Base-by-base conservation (phyloP, 2,113 vertebrate genomes). In the Peromyscus californicus region DNA sequence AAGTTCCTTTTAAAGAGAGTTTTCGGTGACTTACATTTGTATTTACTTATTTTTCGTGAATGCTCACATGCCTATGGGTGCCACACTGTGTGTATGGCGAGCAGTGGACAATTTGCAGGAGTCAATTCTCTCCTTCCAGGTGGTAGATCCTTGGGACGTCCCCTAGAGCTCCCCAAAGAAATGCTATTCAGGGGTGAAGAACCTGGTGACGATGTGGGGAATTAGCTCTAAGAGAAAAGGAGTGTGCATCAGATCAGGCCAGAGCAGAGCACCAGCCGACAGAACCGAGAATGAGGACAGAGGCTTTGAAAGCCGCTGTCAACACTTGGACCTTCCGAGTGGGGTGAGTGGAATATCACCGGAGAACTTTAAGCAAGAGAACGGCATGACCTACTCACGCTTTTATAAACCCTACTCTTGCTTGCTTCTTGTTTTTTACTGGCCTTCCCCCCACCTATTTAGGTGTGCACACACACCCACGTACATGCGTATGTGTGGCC, bases 1-100 rank as follows among this genome's bases (percentile, higher is more conserved):
- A 69, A 93, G 45, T 10, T 92, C 72, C 61, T 51, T 95, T 80
- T 61, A 80, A 79, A 93, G 88, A 74, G n/a, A 42, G 72, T 51
- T 51, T 48, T 79, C 9, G 17, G 36, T 12, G 1, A 59, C 24
- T 59, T 82, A 13, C 79, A 82, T 82, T 59, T 82, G n/a, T 1
- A 74, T 21, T 82, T 31, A 54, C 10, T 54, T 57, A 36, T 36
- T 59, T 82, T 59, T 8, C 36, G 22, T 26, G 12, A 21, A 39
- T 83, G 54, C 7, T 0, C 22, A 15, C 54, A 39, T 39, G 39
- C 36, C 57, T 61, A 16, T 29, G 36, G 39, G 15, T 39, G 36
- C 54, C 54, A 61, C 57, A 83, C 57, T 22, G 0, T n/a, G 5
- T 59, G 5, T 82, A n/a, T 13, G 57, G 54, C 21, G 54, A 83